Evolutionary conservation across 2,888 invertebrate genomes (phyloP), one percentile per base, ranked within the genome.

Genomic region (Pseudococcus longispinus): DNA sequence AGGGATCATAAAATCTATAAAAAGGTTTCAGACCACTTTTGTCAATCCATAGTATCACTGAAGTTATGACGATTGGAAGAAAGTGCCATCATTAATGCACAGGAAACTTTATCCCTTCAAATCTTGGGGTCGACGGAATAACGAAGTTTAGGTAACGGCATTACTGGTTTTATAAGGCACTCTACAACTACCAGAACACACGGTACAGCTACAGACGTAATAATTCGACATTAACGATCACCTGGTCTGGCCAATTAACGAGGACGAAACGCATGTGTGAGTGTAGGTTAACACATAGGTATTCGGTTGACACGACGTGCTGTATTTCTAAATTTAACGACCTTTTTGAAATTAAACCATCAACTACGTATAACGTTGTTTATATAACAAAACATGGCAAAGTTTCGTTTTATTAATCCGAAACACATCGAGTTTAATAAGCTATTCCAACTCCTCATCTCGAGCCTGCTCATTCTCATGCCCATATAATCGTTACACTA

Each of bases 361-460:
- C 70, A 29, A 60, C 37, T 37, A 37, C 37, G 37, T 46, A 15
- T 46, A 23, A 70, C 32, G 26, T 29, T 70, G 70, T 70, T 70
- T 70, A 70, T 18, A 70, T 70, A 20, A 18, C 29, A 70, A 29
- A 70, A 70, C 70, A 70, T 70, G 6, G 70, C 13, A 29, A 70
- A 70, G 70, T 29, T 70, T 70, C 70, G 70, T 70, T 70, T 65
- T 70, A 70, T 70, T 70, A 70, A 70, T 70, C 70, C 29, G 29
- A 70, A 70, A 70, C 70, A 29, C 29, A 70, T 29, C 70, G 70
- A 70, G 70, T 29, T 37, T 70, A 70, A 70, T 70, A 70, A 70
- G 70, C 70, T 70, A 29, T 70, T 70, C 18, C 29, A 70, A 18
- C 70, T 29, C 70, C 15, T 29, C 32, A 1, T 70, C 70, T 70